A percentile compares a stretch with the other conserved stretches of the same genome.
phyloP scores from a whole-genome alignment of 2,113 vertebrate genomes.

The Melierax canorus region DNA sequence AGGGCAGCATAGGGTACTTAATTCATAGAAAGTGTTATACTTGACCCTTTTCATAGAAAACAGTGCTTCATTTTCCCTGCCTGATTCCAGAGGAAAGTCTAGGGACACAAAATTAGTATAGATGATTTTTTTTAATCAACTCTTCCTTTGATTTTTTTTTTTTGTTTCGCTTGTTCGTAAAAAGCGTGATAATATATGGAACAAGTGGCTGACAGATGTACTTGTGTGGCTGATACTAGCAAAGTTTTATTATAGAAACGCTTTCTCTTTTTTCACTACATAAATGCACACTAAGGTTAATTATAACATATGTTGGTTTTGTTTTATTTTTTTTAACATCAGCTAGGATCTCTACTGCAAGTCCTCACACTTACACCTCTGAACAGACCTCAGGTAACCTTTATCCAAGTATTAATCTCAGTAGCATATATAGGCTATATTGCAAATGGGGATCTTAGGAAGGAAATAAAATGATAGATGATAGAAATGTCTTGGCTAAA shows the following conservation, averaged over 20 bases:
- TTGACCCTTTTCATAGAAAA: not conserved
- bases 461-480: not conserved
- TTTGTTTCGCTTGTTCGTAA: not conserved
- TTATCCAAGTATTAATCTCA: not conserved
- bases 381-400: slow-evolving; percentile 55
- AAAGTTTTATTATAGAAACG: not conserved
- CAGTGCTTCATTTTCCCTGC: not conserved
- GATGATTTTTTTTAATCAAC: not conserved
- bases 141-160: not conserved
- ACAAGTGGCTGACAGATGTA: not conserved
- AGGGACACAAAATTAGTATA: not conserved
- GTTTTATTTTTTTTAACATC: slow-evolving; percentile 52
- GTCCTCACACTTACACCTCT: slow-evolving; percentile 48
- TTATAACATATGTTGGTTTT: not conserved
- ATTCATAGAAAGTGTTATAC: not conserved
- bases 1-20: not conserved
- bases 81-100: not conserved
- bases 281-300: not conserved
- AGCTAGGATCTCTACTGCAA: slow-evolving; percentile 50
- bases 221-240: not conserved
- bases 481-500: not conserved
- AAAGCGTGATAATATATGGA: not conserved
- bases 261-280: not conserved
- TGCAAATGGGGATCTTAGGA: not conserved
- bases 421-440: not conserved